Percentiles rank a stretch among this genome's conserved stretches.
phyloP scores from a whole-genome alignment of 37 sponge, comb jelly and placozoan genomes.

The Halisarca cf. caerulea region DNA sequence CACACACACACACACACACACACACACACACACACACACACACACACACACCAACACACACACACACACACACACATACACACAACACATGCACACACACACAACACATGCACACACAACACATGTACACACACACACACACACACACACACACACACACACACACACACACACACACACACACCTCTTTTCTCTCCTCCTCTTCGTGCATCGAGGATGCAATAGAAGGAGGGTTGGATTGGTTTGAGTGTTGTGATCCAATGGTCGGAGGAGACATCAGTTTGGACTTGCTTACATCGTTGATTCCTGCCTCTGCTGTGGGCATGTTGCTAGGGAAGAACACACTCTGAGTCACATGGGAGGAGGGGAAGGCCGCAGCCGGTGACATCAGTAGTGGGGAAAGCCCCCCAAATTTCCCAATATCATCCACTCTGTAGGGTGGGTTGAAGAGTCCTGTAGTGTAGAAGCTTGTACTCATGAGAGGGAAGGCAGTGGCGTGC shows the following conservation, averaged over 20 bases:
- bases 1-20: slow-evolving; percentile 1
- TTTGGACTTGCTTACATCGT: slow-evolving; percentile 34
- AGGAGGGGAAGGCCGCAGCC: slow-evolving; percentile 49
- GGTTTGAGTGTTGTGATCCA: slow-evolving; percentile 36
- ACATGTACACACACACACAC: background rate
- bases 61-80: background rate
- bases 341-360: slow-evolving; percentile 28
- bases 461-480: background rate
- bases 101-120: slow-evolving; percentile 13
- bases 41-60: background rate
- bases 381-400: slow-evolving; percentile 48
- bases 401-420: slow-evolving; percentile 28
- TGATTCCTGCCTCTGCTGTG: slow-evolving; percentile 47
- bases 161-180: slow-evolving; percentile 9
- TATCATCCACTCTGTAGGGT: background rate
- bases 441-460: background rate
- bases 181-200: slow-evolving; percentile 41
- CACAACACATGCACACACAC: slow-evolving; percentile 1
- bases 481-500: slow-evolving; percentile 51
- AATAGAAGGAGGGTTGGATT: background rate
- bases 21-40: slow-evolving; percentile 11
- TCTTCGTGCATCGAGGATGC: slow-evolving; percentile 16
- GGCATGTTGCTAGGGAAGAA: slow-evolving; percentile 70
- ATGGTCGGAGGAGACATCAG: slow-evolving; percentile 38
- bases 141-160: slow-evolving; percentile 5